Evolutionary conservation across 2,113 vertebrate species (phyloP), one percentile per base, ranked within the genome.

Genomic region (Aegypius monachus): DNA sequence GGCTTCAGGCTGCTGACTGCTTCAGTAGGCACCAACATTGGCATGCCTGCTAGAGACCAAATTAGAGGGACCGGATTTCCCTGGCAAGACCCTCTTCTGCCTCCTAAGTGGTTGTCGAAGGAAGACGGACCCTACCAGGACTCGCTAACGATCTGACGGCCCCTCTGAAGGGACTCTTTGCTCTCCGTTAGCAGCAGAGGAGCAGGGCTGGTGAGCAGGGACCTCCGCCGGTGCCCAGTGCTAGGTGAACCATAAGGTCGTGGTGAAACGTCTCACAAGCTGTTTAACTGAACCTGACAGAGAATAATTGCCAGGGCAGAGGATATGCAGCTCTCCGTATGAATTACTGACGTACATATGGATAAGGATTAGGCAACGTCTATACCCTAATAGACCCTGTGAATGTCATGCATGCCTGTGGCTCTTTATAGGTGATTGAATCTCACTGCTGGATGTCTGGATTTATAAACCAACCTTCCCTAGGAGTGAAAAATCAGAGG

Each of bases 141-240:
- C 47, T 62, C 0, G 1, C 34, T 47, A 7, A 11, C 1, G 19
- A 23, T 23, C 55, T 9, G 18, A 11, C 0, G 11, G 32, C 52
- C 20, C 20, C 40, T 43, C 23, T 2, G 32, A 45, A 42, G 26
- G 50, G 7, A 17, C 59, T 50, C 4, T 47, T 56, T 25, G 34
- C 70, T 68, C 25, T n/a, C 14, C 1, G 2, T 32, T 14, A 25
- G 47, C 16, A 16, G 15, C 10, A 3, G 18, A 22, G 42, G 26
- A 29, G 19, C 34, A n/a, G 32, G 19, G 61, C 45, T 19, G 45
- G 21, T 32, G 65, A 52, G 32, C 13, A 13, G 14, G 52, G 52
- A 29, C 16, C 66, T 40, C 29, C 2, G 2, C 36, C 14, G 10
- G 13, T 52, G 27, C 34, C 71, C 29, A 1, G 29, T 7, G 21